Evolutionary conservation across 2,113 vertebrate species (phyloP), one percentile per base, ranked within the genome.

Genomic region (Rafetus swinhoei): DNA sequence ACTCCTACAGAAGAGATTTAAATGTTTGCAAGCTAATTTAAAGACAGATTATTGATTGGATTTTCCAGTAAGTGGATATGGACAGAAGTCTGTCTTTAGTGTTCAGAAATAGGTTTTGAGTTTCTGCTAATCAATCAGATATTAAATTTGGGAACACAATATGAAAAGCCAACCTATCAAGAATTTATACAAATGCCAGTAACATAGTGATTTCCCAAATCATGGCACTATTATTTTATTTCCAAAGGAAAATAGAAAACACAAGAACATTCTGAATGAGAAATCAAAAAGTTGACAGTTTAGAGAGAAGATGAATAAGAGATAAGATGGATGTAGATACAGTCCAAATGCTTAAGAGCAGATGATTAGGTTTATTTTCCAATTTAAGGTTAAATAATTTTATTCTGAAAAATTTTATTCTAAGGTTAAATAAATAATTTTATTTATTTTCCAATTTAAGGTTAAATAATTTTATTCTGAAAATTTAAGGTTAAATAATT

Each of bases 361-460:
- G 29, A 9, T 1, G 76, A 0, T 15, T 62, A 29, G 14, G 7
- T 65, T 1, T 22, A 84, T 79, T n/a, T 35, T 7, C 39, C 6
- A 90, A 24, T 84, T 19, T 92, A 87, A 89, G 4, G 9, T 3
- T 95, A 86, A 82, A 79, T 83, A 95, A 54, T 6, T 92, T 90
- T 25, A 24, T 76, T 89, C 14, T 39, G 14, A 77, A 77, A 77
- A 86, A 54, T 6, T 92, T 90, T 25, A 24, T 76, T 89, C 14
- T 39, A 11, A 77, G n/a, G n/a, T n/a, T n/a, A 77, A 77, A 86
- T 95, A 86, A 82, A 79, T 83, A 95, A 54, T 6, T 92, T 90
- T 25, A 24, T 65, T 1, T 22, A 84, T 79, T n/a, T 35, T 7
- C 39, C 6, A 90, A 24, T 84, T 19, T 92, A 87, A 89, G 4